phyloP scores from a whole-genome alignment of 1,140 invertebrate species.

The Halesus radiatus region DNA sequence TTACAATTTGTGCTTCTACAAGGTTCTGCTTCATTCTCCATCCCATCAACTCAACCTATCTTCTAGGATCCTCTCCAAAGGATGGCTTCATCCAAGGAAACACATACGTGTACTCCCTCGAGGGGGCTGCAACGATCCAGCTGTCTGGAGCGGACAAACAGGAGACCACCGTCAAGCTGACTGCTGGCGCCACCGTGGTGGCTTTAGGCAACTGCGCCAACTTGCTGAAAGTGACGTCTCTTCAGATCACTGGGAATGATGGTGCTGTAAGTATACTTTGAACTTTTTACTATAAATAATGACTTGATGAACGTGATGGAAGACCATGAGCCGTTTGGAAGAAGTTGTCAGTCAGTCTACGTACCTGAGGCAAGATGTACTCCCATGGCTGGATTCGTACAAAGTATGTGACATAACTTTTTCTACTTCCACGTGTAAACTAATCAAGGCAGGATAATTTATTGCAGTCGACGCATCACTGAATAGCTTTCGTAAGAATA shows the following conservation, averaged over 20 bases:
- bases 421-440: no score
- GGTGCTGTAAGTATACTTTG: slow-evolving; percentile 61
- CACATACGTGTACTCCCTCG: slow-evolving; percentile 66
- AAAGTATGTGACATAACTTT: no score
- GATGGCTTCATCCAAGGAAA: slow-evolving; percentile 61
- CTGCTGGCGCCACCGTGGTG: slow-evolving; percentile 68
- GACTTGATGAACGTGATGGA: no score
- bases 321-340: no score
- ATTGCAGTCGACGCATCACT: no score
- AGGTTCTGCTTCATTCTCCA: no score
- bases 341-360: no score
- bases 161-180: slow-evolving; percentile 70
- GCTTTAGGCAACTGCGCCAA: slow-evolving; percentile 70
- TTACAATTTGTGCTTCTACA: no score
- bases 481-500: no score
- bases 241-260: slow-evolving; percentile 68
- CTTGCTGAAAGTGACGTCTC: slow-evolving; percentile 66
- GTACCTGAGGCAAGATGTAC: no score
- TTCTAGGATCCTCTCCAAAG: slow-evolving; percentile 59
- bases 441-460: no score
- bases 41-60: neutral
- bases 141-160: slow-evolving; percentile 64
- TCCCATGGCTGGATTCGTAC: no score
- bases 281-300: neutral
- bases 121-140: slow-evolving; percentile 63